Evolutionary conservation across 2,797 vertebrate genomes (phyloP).

Genomic region (Perdix hodgsoniae): DNA sequence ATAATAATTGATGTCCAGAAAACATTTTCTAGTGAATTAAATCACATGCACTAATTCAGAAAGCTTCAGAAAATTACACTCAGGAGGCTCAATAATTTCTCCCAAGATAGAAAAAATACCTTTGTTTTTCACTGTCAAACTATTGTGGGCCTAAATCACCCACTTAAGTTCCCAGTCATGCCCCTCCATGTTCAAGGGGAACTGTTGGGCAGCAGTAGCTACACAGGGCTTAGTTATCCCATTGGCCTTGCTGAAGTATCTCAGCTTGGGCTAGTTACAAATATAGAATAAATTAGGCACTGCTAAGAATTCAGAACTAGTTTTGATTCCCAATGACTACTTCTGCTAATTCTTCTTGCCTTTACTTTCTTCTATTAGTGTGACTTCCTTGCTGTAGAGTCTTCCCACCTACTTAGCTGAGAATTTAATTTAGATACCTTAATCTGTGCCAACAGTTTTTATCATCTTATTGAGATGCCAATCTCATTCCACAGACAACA

Average conservation of each 20-base stretch:
- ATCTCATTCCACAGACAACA: neutral
- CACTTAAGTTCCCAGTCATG: neutral
- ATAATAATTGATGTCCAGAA: neutral
- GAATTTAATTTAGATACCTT: neutral
- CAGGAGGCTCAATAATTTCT: neutral
- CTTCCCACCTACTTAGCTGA: neutral
- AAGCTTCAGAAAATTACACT: neutral
- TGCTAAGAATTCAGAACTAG: neutral
- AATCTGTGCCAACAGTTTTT: neutral
- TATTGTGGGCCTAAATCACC: neutral
- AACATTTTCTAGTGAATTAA: neutral
- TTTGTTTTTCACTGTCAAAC: neutral
- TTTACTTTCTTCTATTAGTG: neutral
- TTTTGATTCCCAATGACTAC: neutral
- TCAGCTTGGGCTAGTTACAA: neutral
- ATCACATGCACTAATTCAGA: neutral
- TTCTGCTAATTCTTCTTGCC: neutral
- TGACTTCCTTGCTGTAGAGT: neutral
- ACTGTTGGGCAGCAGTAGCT: neutral
- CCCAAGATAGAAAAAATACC: neutral
- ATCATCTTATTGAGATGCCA: neutral
- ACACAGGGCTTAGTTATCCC: neutral
- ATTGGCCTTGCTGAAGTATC: neutral
- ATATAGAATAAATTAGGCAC: neutral
- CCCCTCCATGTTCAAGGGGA: neutral